Base-by-base conservation (phyloP, 2,797 vertebrate genomes). In the Trematomus bernacchii region DNA sequence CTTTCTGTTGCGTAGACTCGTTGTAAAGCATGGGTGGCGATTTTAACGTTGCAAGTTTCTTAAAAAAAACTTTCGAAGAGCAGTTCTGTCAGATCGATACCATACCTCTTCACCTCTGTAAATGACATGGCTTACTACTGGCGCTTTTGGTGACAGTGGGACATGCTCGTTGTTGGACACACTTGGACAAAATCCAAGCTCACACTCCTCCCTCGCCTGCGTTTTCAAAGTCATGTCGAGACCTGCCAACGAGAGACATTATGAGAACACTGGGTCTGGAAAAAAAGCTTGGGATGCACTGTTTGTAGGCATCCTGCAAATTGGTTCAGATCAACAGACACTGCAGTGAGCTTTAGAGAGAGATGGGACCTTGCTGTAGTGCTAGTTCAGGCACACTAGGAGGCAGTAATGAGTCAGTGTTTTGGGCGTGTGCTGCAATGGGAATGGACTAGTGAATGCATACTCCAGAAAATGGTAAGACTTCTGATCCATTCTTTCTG, bases 211-310 rank as follows among this genome's bases (percentile, higher is more conserved):
- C 96, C 96, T 97, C 97, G 96, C 96, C 33, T 98, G 96, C 94
- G 97, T 95, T 92, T 27, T 96, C 96, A 95, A 95, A 97, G 97
- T 99, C 98, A 99, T 99, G 98, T 99, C 97, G 96, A 99, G 98
- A 99, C 98, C 98, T 99, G 98, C 97, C 98, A 97, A 96, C 93
- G 95, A 96, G 97, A 98, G 96, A 98, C 95, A 94, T 93, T 91
- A 95, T 95, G 96, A 94, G 96, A 97, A 96, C 96, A 95, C 96
- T 96, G 96, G 95, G 93, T 96, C 96, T 97, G 96, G 96, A 95
- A 94, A 96, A 93, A 93, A 81, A 94, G 96, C 95, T 75, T 59
- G 84, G 89, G 80, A 51, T 88, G 82, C 73, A 23, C 67, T 74
- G 46, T 82, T 84, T 88, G 82, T 87, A 83, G 87, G 84, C 87